Evolutionary conservation across 30 jellyfish, hydroid and myxozoan genomes (phyloP), one percentile per base, ranked within the genome.

Genomic region (Pseudorhiza aurosa): DNA sequence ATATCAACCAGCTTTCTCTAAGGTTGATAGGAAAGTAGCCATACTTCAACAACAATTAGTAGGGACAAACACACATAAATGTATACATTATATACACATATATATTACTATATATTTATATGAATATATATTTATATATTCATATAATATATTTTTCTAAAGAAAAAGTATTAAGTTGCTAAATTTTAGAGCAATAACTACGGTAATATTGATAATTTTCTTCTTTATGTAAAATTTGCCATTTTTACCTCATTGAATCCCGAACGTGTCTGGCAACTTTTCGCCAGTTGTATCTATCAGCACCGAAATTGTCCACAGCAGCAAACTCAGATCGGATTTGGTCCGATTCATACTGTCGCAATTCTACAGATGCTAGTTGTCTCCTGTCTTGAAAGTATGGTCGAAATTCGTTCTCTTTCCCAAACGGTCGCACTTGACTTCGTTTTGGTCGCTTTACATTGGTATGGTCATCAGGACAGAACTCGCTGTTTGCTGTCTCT

Each of bases 401-500:
- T 19, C 81, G 68, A 28, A 51, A 42, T 30, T 75, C 88, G 39
- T 79, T 79, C 46, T 79, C 91, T 44, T 79, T 65, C 31, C 91
- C 91, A 2, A 40, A 40, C 1, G 91, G 81, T 1, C 45, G 82
- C 17, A 79, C 91, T 37, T 79, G 81, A 37, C 91, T 79, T 37
- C 80, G 83, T 40, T 65, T 79, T 14, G 91, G 91, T 30, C 91
- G 43, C 36, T 79, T 79, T 19, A 70, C 31, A 28, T 63, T 65
- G 77, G 65, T 29, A 0, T 71, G 83, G 21, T 70, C 72, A 1
- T 63, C 83, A 65, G 58, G 35, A 31, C 27, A 68, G 39, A 32
- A 55, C 9, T 28, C 72, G 60, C 40, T 72, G 1, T 62, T 27
- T 9, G 18, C 46, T 2, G 45, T 27, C 24, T 72, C 85, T 14